Conservation (phyloP, 23 tunicate species). For the Trididemnum miniatum region DNA sequence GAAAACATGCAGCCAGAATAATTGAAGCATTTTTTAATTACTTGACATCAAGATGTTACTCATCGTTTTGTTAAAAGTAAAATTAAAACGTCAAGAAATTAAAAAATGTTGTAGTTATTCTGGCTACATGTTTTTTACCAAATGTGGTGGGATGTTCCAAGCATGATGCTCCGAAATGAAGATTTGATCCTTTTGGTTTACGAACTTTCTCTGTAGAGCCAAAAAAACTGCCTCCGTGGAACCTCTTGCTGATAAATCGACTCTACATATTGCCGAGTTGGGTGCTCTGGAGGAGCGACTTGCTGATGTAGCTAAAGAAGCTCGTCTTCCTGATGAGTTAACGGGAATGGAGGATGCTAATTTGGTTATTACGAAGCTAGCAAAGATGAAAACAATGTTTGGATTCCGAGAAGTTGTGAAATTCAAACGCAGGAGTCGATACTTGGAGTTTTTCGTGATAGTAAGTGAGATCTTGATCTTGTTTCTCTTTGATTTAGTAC, state of each 20-base stretch:
- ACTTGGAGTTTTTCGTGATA: constrained; percentile 85
- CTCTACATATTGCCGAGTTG: constrained; percentile 24
- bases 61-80: no score
- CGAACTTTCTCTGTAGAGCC: not conserved
- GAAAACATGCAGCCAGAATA: no score
- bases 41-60: no score
- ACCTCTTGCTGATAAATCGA: not conserved
- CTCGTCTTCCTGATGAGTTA: constrained; percentile 60
- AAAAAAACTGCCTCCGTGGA: constrained; percentile 11
- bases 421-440: constrained; percentile 68
- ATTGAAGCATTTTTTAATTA: no score
- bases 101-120: no score
- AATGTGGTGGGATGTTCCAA: no score
- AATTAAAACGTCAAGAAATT: no score
- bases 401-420: constrained; percentile 83
- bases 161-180: no score
- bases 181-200: no score
- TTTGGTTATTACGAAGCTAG: constrained; percentile 43
- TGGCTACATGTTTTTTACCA: no score
- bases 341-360: constrained; percentile 78
- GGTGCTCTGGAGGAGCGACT: constrained; percentile 83
- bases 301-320: constrained; percentile 64
- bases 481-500: no score
- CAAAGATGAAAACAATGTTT: constrained; percentile 54
- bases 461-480: constrained; percentile 21